These are phyloP conservation scores for Lamprotornis superbus DNA, from an alignment of 2,113 vertebrate species.

Conservation along the genomic window DNA sequence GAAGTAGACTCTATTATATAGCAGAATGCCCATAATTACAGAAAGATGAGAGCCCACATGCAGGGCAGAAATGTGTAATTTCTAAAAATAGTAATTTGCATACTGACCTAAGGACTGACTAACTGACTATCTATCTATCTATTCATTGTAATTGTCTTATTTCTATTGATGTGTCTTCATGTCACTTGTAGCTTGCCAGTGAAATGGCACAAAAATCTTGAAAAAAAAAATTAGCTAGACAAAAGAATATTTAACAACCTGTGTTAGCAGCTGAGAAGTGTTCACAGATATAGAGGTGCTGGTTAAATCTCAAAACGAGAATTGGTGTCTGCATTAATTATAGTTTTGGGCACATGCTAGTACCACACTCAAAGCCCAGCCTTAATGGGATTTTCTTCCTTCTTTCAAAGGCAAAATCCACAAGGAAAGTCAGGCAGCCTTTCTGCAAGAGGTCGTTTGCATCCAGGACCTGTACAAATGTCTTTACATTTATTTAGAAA, in stretches of 20 bases:
- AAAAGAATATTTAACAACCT: not conserved
- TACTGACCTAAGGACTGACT: not conserved
- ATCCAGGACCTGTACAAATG: not conserved
- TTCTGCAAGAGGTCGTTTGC: not conserved
- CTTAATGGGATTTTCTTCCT: not conserved
- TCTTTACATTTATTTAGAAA: constrained; percentile 37
- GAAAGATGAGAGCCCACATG: not conserved
- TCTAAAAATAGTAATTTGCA: constrained; percentile 5
- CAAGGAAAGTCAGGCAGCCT: not conserved
- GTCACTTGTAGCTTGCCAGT: not conserved
- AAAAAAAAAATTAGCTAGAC: not conserved
- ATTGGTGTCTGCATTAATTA: not conserved
- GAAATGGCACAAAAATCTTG: not conserved
- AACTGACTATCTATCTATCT: not conserved
- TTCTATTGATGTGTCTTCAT: not conserved
- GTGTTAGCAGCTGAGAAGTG: not conserved
- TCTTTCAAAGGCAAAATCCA: not conserved
- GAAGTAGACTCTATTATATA: not conserved
- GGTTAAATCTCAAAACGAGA: not conserved
- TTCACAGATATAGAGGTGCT: not conserved
- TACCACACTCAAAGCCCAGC: not conserved
- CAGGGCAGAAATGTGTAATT: not conserved
- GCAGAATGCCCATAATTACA: not conserved
- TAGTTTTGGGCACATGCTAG: not conserved
- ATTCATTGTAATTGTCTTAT: not conserved